Evolutionary conservation across 2,888 invertebrate species (phyloP).

Genomic region (Dolichopus griseipennis): DNA sequence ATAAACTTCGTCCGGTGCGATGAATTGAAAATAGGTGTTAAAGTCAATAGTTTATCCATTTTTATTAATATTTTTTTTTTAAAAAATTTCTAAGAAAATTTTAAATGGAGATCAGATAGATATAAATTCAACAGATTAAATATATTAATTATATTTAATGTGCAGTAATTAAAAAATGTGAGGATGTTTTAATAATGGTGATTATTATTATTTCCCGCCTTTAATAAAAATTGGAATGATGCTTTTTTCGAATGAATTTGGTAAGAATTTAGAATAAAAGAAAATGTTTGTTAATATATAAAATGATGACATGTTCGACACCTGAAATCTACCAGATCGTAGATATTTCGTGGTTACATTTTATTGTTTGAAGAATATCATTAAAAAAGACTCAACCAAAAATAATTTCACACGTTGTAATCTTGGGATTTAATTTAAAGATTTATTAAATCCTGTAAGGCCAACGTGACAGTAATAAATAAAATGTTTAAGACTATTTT

Average conservation of each 20-base stretch:
- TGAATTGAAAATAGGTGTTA: too few relatives aligned
- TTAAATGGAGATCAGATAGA: too few relatives aligned
- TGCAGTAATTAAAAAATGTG: too few relatives aligned
- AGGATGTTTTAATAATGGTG: too few relatives aligned
- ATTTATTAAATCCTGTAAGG: background rate
- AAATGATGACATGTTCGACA: background rate
- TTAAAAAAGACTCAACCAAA: background rate
- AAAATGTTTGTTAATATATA: background rate
- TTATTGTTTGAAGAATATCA: background rate
- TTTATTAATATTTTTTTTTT: too few relatives aligned
- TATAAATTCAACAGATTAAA: too few relatives aligned
- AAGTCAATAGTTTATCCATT: too few relatives aligned
- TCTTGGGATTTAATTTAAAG: background rate
- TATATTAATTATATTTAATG: too few relatives aligned
- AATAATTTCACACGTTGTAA: background rate
- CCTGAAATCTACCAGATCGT: background rate
- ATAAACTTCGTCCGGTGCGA: too few relatives aligned
- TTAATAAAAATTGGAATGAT: background rate
- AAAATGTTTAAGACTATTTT: background rate
- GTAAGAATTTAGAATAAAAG: background rate
- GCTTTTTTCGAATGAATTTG: background rate
- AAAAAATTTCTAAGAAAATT: too few relatives aligned
- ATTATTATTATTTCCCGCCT: background rate
- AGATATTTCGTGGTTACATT: background rate
- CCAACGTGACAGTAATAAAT: background rate